Base-by-base conservation (phyloP, 2,797 vertebrate genomes). In the Garrulus glandarius region DNA sequence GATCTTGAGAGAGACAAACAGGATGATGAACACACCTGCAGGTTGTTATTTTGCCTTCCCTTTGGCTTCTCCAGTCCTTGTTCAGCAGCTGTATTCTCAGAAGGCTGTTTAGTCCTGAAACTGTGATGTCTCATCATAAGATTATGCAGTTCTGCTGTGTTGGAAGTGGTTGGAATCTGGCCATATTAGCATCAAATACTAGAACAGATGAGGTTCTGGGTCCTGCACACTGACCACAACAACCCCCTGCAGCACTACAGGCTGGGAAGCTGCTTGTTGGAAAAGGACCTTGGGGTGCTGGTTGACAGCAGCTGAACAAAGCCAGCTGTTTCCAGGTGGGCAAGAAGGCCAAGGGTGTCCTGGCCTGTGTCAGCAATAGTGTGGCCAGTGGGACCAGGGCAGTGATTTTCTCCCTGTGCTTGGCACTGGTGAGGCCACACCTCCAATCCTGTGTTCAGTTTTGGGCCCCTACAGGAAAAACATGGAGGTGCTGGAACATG, bases 401-500 rank as follows among this genome's bases (percentile, higher is more conserved):
- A 46, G 6, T 5, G n/a, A 65, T 5, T 32, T 12, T 44, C 27
- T 16, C 76, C 17, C 14, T n/a, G 41, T 13, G 20, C 10, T 36
- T 7, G 15, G 21, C 15, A 44, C 22, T 24, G 22, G 1, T 17
- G 41, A n/a, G 61, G 30, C 41, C 15, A 13, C 27, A 46, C 6
- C 16, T 65, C 5, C 13, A 55, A 46, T 44, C 17, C 8, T 37
- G 10, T 20, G 39, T 27, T 55, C n/a, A 37, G 22, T 17, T 79
- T 46, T 67, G 41, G 23, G 13, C 19, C 29, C 27, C 29, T n/a
- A 11, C 43, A n/a, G 19, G 34, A 39, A 21, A 39, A 22, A n/a
- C 9, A 13, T 7, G 9, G 30, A 18, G 23, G 9, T 39, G 50
- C 41, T 67, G 61, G 18, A 46, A 15, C 0, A 1, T 20, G 29